Base-by-base conservation (phyloP, 2,113 vertebrate species). In the Mesembrinibis cayennensis region DNA sequence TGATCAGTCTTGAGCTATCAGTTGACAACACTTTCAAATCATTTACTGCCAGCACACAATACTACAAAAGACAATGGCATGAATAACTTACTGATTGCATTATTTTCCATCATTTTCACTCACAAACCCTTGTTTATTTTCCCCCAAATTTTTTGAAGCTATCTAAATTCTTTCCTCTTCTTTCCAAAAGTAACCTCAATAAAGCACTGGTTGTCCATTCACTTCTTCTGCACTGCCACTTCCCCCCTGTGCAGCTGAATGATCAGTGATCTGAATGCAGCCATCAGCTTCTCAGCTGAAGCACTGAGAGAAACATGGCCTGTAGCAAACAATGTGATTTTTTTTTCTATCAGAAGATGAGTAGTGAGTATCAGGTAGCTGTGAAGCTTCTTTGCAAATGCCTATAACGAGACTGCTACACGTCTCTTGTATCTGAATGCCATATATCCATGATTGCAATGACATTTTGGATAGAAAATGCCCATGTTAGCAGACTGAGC, bases 321-420 rank as follows among this genome's bases (percentile, higher is more conserved):
- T 73, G 7, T 14, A 52, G 15, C 17, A 66, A 77, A 42, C 15
- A 38, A n/a, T 10, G 9, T 0, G 0, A 3, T 9, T 10, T 44
- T 66, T 66, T 71, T 66, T 73, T 16, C 30, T 42, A 58, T 4
- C 14, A 74, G 27, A 58, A 32, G n/a, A 49, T 0, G 2, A 53
- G n/a, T 14, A 74, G 19, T 23, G 4, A 7, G 5, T 69, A 59
- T 27, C 23, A 59, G 45, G 50, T 40, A 73, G 11, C 49, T 47
- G 23, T 38, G 44, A 87, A 61, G 23, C 50, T 79, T 36, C 53
- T 42, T 47, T 20, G 36, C 14, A 82, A 72, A 45, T 19, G 13
- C 10, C 53, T 79, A 12, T 30, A 53, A 66, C 16, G 11, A 62
- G 42, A 34, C n/a, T 49, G 30, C 49, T 44, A 17, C 8, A 8